Evolutionary conservation across 2,113 vertebrate genomes (phyloP).

Genomic region (Aramus guarauna): DNA sequence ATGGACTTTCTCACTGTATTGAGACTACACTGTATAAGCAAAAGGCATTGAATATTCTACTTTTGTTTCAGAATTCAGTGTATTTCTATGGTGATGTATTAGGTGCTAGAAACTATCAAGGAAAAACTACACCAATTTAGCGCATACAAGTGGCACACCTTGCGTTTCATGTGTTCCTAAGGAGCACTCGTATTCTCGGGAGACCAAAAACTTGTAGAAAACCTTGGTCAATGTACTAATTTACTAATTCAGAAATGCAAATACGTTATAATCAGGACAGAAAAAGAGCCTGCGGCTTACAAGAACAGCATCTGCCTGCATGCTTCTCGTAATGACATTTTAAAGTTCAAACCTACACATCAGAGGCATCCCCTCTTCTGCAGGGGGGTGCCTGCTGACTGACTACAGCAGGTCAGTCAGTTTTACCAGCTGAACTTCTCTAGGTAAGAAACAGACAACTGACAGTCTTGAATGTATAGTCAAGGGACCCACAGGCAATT

Average conservation of each 20-base stretch:
- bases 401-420: neutral
- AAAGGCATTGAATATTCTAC: neutral
- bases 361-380: neutral
- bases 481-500: neutral
- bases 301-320: neutral
- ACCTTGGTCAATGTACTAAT: neutral
- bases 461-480: neutral
- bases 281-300: neutral
- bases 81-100: neutral
- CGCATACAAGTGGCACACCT: neutral
- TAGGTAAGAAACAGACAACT: neutral
- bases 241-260: neutral
- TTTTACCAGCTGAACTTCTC: neutral
- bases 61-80: neutral
- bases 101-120: neutral
- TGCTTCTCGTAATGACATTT: neutral
- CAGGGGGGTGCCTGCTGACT: neutral
- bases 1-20: neutral
- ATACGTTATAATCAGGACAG: neutral
- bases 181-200: neutral
- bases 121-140: neutral
- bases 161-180: neutral
- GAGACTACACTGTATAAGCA: neutral
- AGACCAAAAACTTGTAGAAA: neutral
- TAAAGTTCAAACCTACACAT: neutral